Conservation (phyloP, 2,797 vertebrate genomes). For the Crypturellus tataupa region DNA sequence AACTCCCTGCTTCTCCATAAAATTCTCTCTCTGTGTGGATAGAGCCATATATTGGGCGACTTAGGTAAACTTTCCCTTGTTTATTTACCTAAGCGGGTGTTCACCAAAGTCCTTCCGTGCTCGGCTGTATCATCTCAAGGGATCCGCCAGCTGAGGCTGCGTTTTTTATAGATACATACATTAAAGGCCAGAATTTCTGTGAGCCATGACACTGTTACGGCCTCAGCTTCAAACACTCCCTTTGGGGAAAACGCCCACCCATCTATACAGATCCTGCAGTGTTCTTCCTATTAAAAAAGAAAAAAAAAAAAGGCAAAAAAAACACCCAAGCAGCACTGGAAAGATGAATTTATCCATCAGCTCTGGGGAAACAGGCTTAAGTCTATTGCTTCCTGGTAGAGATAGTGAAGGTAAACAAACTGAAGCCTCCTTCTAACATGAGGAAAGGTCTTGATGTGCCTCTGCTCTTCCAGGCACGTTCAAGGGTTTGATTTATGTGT, state of each 20-base stretch:
- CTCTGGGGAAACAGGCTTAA: background rate
- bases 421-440: background rate
- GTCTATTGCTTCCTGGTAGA: background rate
- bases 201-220: background rate
- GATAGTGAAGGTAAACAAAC: background rate
- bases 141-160: background rate
- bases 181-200: conserved; percentile 21
- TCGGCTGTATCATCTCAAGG: background rate
- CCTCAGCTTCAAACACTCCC: background rate
- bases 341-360: no score
- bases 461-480: background rate
- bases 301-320: no score
- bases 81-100: conserved; percentile 46
- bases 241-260: conserved; percentile 7
- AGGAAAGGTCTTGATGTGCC: background rate
- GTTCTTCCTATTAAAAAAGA: background rate
- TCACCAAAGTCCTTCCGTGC: conserved; percentile 29
- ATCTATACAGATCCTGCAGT: background rate
- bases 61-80: conserved; percentile 22
- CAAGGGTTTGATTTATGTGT: accelerated
- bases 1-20: background rate
- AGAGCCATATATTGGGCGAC: background rate
- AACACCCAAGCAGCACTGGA: no score
- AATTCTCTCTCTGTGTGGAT: background rate
- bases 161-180: background rate